Evolutionary conservation across 2,113 vertebrate species (phyloP).

Genomic region (Alces alces): DNA sequence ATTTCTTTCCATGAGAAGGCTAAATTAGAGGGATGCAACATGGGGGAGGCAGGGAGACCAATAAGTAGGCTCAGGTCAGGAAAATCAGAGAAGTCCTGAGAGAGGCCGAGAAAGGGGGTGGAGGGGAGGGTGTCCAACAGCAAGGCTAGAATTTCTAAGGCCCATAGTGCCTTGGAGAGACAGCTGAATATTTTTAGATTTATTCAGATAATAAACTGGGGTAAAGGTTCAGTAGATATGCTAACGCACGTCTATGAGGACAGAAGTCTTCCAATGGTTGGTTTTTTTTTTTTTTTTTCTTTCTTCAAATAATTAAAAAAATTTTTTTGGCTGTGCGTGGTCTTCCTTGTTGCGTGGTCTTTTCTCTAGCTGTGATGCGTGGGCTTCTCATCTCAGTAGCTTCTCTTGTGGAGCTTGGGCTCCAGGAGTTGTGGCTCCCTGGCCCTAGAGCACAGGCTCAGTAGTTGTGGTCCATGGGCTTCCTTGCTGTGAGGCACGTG

Average conservation of each 20-base stretch:
- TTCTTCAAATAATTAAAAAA: too few relatives aligned
- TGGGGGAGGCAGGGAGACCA: not conserved
- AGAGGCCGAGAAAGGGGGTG: not conserved
- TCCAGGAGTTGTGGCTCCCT: not conserved
- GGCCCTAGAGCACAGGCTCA: not conserved
- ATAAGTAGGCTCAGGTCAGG: not conserved
- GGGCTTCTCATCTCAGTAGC: not conserved
- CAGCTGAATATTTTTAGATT: not conserved
- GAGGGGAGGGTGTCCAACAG: not conserved
- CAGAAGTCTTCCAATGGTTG: not conserved
- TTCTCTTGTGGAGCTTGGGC: not conserved
- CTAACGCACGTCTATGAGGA: not conserved
- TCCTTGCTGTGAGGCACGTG: not conserved
- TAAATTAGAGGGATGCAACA: not conserved
- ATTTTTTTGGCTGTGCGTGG: not conserved
- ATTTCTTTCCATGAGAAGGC: not conserved
- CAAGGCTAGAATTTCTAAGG: not conserved
- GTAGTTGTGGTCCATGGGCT: not conserved
- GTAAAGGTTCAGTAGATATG: not conserved
- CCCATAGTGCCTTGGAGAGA: not conserved
- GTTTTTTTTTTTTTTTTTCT: not conserved
- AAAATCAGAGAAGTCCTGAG: not conserved
- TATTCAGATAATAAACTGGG: not conserved
- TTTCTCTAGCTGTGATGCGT: not conserved
- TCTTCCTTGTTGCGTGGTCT: not conserved